These are phyloP conservation scores for Anoplolepis gracilipes DNA, from an alignment of 1,140 invertebrate species.

Conservation along the genomic window DNA sequence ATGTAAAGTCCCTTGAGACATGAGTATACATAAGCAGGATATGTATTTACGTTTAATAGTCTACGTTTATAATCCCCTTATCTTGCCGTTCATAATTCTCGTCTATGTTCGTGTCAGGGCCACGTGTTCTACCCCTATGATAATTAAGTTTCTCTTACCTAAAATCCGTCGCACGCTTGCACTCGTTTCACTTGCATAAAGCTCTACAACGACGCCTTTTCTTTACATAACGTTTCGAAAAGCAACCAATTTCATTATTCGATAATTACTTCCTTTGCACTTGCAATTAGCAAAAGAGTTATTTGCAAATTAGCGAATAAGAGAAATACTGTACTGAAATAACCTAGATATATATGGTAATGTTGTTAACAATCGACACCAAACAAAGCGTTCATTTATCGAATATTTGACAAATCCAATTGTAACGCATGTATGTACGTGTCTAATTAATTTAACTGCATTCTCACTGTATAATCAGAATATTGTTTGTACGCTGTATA, in stretches of 20 bases:
- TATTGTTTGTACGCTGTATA: not conserved
- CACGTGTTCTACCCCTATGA: constrained; percentile 11
- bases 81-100: constrained; percentile 42
- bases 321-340: not conserved
- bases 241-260: constrained; percentile 3
- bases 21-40: not conserved
- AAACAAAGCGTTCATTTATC: not conserved
- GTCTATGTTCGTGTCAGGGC: constrained; percentile 42
- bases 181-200: not conserved
- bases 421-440: not conserved
- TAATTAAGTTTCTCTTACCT: constrained; percentile 49
- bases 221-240: not conserved
- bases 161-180: constrained; percentile 41
- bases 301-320: not conserved
- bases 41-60: constrained; percentile 3
- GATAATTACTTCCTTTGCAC: not conserved
- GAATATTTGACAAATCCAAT: not conserved
- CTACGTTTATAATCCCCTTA: constrained; percentile 42
- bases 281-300: not conserved
- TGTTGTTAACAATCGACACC: not conserved
- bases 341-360: not conserved
- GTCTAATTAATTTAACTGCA: not conserved
- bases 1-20: not conserved
- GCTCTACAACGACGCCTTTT: not conserved
- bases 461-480: not conserved